Percentiles rank a stretch among this genome's conserved stretches.
These are phyloP conservation scores for Matsumurasca onukii DNA, from an alignment of 1,140 invertebrate genomes.

Conservation along the genomic window DNA sequence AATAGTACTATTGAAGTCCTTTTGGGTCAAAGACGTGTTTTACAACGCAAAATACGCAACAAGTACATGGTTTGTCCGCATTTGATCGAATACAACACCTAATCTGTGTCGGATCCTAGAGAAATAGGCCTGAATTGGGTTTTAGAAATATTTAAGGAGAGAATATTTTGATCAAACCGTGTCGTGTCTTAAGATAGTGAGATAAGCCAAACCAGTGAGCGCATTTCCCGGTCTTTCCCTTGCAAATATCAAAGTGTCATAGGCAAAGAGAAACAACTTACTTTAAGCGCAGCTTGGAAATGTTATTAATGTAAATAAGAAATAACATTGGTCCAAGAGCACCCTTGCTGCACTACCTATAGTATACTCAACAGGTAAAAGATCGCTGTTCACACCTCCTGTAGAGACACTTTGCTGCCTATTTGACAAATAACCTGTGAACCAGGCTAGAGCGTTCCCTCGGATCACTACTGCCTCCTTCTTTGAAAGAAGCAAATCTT, in stretches of 20 bases:
- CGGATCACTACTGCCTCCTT: not conserved
- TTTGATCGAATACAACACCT: too few species aligned
- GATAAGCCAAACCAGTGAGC: not conserved
- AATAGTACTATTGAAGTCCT: too few species aligned
- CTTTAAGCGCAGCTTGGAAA: not conserved
- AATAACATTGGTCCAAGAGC: not conserved
- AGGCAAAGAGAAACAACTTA: too few species aligned
- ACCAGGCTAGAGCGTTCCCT: not conserved
- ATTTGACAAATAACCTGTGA: not conserved
- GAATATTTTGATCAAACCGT: conserved; percentile 2
- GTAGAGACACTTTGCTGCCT: not conserved
- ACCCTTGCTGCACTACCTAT: not conserved
- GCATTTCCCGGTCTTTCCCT: not conserved
- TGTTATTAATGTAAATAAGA: too few species aligned
- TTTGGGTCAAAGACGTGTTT: too few species aligned
- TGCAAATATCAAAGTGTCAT: not conserved
- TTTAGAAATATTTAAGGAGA: conserved; percentile 1
- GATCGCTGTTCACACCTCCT: not conserved
- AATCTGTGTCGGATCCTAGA: too few species aligned
- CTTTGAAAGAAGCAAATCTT: not conserved
- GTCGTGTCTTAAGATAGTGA: too few species aligned
- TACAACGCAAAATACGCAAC: too few species aligned
- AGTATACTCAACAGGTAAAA: conserved; percentile 1
- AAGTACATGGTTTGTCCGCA: too few species aligned
- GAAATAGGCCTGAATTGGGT: too few species aligned